phyloP scores from a whole-genome alignment of 1,140 invertebrate genomes.

The Periplaneta americana region DNA sequence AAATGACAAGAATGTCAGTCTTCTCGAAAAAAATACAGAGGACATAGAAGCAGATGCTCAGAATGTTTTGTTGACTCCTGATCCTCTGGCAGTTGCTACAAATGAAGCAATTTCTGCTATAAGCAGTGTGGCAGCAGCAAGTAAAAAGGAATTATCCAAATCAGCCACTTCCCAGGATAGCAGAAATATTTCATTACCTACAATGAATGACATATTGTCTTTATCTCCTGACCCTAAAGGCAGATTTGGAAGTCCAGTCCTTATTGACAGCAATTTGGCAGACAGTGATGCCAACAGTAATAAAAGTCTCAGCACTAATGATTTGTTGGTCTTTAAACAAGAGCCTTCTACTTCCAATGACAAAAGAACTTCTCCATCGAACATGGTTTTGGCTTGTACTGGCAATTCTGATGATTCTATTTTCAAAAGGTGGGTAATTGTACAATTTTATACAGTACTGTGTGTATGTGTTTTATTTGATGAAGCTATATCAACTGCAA shows the following conservation, averaged over 20 bases:
- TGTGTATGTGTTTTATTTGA: no score
- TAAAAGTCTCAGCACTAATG: neutral
- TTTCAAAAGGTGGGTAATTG: neutral
- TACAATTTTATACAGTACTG: neutral
- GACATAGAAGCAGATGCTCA: neutral
- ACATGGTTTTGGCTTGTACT: neutral
- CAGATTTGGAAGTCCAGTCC: neutral
- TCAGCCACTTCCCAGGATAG: neutral
- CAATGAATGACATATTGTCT: neutral
- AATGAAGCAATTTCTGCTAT: conserved; percentile 8
- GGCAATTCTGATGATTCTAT: neutral
- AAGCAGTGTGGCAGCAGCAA: neutral
- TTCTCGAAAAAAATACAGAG: neutral
- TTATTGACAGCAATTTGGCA: neutral
- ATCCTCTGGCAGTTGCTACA: conserved; percentile 3
- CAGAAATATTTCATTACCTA: neutral
- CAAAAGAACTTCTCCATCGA: neutral
- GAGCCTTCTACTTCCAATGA: neutral
- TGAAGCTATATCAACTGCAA: no score
- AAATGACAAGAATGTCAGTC: no score
- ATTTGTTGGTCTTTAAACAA: neutral
- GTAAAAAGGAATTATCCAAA: neutral
- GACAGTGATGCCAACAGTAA: neutral
- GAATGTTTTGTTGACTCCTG: neutral
- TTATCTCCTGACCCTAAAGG: neutral